Evolutionary conservation across 2,797 vertebrate genomes (phyloP), one percentile per base, ranked within the genome.

Genomic region (Sparidentex hasta): DNA sequence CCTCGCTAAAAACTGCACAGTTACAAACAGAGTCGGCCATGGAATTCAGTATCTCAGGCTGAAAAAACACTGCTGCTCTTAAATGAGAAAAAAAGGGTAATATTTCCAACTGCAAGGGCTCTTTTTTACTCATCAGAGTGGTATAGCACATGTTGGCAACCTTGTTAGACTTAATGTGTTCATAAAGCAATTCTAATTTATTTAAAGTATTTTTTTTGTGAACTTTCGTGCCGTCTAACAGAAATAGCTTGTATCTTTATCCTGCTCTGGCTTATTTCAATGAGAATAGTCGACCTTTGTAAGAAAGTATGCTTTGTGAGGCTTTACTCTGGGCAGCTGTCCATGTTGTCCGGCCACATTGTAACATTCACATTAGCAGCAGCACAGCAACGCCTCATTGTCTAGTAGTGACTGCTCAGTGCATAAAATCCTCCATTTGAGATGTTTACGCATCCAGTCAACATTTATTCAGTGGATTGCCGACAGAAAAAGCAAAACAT

Each of bases 1-100:
- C 85, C 81, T 86, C 72, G 33, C 67, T 83, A 59, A 83, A 89
- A 82, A 70, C 69, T 71, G 25, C 50, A 21, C 78, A 64, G 69
- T 74, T 77, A 56, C 73, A 21, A 75, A 75, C 47, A 66, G 56
- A 90, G 67, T 55, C 1, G 29, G 62, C 70, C 57, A 52, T 76
- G 71, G 78, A 85, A 93, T 88, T 88, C 71, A 63, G 59, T 66
- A 76, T 82, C 58, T 75, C 52, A 87, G 70, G 73, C 78, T 84
- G 62, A 77, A 76, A 86, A 85, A 78, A 81, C 65, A 76, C 66
- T 65, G 71, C 67, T 77, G 82, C 76, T 69, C 23, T 84, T 87
- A 81, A 87, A 87, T 80, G 65, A 75, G 55, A 67, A 16, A 76
- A 27, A 55, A 73, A 61, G 18, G 44, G 41, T 74, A 56, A 14